phyloP scores from a whole-genome alignment of 2,888 invertebrate species.

The Ornithoptera priamus region DNA sequence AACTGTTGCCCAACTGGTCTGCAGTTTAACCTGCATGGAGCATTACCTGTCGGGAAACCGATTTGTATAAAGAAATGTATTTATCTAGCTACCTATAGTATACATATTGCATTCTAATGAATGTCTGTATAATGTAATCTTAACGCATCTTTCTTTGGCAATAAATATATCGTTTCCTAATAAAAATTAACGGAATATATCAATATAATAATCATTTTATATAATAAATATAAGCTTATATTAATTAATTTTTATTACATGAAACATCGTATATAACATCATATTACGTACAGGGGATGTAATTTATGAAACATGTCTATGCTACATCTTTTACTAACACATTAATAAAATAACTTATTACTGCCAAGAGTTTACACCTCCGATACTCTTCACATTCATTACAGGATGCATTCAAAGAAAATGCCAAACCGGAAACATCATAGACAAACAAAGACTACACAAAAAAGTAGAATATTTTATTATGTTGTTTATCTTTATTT shows the following conservation, averaged over 20 bases:
- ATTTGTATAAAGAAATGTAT: neutral
- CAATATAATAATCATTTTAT: too few species aligned
- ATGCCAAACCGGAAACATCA: neutral
- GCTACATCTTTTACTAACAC: neutral
- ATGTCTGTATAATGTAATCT: too few species aligned
- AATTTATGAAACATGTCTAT: neutral
- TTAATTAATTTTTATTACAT: too few species aligned
- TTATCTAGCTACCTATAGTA: neutral
- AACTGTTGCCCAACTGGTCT: constrained; percentile 89
- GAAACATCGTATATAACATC: neutral
- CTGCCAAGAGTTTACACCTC: neutral
- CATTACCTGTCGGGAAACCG: constrained; percentile 49
- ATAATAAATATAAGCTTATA: too few species aligned
- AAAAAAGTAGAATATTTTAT: neutral
- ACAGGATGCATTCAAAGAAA: neutral
- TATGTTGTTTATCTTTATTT: too few species aligned
- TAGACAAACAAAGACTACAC: too few species aligned
- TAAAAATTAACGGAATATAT: too few species aligned
- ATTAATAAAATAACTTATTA: neutral
- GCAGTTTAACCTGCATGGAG: constrained; percentile 88
- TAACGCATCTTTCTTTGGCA: too few species aligned
- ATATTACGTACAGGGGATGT: neutral
- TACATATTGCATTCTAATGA: too few species aligned
- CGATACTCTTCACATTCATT: neutral
- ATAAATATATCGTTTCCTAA: too few species aligned